These are phyloP conservation scores for Nyctalus aviator DNA, from an alignment of 2,797 vertebrate species.

Conservation along the genomic window DNA sequence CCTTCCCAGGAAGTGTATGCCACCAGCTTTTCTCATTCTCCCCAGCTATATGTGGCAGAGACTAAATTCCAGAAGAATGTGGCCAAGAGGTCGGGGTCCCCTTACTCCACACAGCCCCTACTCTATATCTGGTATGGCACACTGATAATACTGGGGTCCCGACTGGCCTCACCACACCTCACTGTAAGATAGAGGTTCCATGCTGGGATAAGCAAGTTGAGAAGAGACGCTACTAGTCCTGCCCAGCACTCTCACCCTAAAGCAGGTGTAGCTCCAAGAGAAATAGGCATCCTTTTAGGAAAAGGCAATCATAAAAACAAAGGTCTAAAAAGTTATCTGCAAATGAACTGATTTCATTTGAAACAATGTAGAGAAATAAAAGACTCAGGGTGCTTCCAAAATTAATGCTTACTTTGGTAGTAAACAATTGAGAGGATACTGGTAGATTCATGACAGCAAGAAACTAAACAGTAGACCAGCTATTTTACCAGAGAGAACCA, in stretches of 20 bases:
- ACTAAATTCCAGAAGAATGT: background rate
- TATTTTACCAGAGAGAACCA: background rate
- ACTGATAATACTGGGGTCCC: background rate
- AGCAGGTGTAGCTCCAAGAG: background rate
- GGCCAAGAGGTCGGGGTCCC: too few species aligned
- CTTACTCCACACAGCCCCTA: background rate
- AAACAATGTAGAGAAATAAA: background rate
- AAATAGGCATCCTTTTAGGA: background rate
- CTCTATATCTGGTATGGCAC: background rate
- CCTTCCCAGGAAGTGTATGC: background rate
- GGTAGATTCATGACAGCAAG: background rate
- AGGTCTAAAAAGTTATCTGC: background rate
- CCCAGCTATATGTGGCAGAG: background rate
- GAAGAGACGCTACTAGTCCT: background rate
- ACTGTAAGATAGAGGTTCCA: background rate
- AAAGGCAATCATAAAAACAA: background rate
- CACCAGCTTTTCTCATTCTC: background rate
- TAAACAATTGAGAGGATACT: background rate
- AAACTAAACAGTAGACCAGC: background rate
- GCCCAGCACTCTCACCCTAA: background rate
- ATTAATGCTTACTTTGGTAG: background rate
- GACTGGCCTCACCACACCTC: background rate
- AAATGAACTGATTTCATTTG: background rate
- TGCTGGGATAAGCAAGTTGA: background rate
- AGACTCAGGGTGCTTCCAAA: background rate